phyloP scores from a whole-genome alignment of 2,888 invertebrate species.

The Brenthis hecate region DNA sequence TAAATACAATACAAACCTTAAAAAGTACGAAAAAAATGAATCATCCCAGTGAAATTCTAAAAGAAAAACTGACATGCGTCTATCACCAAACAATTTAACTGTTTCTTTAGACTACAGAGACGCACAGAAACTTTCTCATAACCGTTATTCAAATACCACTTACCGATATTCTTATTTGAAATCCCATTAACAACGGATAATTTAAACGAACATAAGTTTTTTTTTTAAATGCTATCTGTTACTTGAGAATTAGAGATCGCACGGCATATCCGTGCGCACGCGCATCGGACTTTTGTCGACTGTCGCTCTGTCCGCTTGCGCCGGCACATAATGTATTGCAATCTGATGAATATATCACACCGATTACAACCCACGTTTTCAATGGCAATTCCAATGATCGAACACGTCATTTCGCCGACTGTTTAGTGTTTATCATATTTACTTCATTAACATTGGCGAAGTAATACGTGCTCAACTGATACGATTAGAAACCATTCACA shows the following conservation, averaged over 20 bases:
- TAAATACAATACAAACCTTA: no score
- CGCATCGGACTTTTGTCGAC: slow-evolving; percentile 56
- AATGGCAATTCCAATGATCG: slow-evolving; percentile 4
- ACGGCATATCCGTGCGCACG: slow-evolving; percentile 50
- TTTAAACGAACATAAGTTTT: slow-evolving; percentile 46
- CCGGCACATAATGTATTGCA: slow-evolving; percentile 56
- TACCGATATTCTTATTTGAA: slow-evolving; percentile 50
- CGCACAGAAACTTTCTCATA: slow-evolving; percentile 51
- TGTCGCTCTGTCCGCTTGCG: slow-evolving; percentile 45
- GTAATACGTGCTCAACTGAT: no score
- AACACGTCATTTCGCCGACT: not conserved
- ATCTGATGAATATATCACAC: slow-evolving; percentile 50
- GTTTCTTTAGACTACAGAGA: slow-evolving; percentile 48
- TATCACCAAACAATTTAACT: slow-evolving; percentile 49
- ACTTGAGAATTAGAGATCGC: slow-evolving; percentile 24
- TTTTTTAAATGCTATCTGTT: slow-evolving; percentile 18
- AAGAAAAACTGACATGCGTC: slow-evolving; percentile 14
- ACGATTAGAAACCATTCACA: no score
- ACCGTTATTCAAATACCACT: slow-evolving; percentile 55
- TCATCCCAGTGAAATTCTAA: slow-evolving; percentile 2
- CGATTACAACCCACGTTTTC: slow-evolving; percentile 15
- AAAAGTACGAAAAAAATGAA: not conserved
- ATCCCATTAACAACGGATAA: slow-evolving; percentile 54
- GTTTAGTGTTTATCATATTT: not conserved
- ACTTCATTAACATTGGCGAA: not conserved